Evolutionary conservation across 1,140 invertebrate species (phyloP).

Genomic region (Atta texana): DNA sequence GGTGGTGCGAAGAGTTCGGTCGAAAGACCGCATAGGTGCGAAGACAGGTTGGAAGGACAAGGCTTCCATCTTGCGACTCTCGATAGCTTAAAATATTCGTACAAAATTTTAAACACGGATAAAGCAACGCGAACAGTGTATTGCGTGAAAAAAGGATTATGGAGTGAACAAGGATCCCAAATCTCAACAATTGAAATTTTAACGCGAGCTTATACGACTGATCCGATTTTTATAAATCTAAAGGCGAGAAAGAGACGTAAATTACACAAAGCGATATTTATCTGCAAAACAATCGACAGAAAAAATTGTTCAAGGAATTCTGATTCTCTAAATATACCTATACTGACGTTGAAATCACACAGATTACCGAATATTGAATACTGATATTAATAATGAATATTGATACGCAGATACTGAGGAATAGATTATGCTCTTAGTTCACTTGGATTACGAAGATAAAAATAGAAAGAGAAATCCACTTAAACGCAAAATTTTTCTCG

Average conservation of each 20-base stretch:
- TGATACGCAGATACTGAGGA: neutral
- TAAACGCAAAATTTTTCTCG: slow-evolving; percentile 2
- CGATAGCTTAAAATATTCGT: neutral
- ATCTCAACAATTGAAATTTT: neutral
- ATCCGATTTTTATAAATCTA: neutral
- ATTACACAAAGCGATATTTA: neutral
- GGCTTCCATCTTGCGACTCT: slow-evolving; percentile 4
- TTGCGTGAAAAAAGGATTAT: neutral
- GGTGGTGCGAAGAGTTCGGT: slow-evolving; percentile 43
- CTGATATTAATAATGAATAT: neutral
- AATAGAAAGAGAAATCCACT: slow-evolving; percentile 28
- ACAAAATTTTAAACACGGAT: neutral
- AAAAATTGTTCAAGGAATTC: neutral
- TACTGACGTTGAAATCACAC: neutral
- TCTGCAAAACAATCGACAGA: neutral
- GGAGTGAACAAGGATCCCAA: neutral
- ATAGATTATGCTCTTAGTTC: neutral
- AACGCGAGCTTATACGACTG: neutral
- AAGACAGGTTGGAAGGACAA: slow-evolving; percentile 33
- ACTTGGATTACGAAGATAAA: slow-evolving; percentile 15
- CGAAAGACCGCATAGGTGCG: slow-evolving; percentile 32
- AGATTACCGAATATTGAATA: too few relatives aligned
- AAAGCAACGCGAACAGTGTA: neutral
- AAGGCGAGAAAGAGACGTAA: neutral
- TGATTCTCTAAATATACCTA: neutral